These are phyloP conservation scores for Hyperoplus lanceolatus DNA, from an alignment of 2,797 vertebrate species.

Conservation along the genomic window DNA sequence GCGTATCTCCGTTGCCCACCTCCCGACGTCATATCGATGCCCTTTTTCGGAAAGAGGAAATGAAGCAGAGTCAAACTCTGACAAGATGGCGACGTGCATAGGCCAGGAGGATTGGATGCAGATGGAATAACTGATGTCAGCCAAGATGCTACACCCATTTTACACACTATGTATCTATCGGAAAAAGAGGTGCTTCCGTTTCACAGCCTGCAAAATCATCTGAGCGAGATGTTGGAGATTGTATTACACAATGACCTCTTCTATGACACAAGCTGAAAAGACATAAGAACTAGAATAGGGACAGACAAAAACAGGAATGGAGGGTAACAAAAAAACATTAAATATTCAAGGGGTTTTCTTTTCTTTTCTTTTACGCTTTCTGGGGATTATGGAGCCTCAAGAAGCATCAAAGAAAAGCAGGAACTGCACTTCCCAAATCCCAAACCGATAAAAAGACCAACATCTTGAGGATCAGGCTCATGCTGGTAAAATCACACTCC, in stretches of 20 bases:
- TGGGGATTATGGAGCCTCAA: slow-evolving; percentile 2
- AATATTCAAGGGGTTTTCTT: slow-evolving; percentile 3
- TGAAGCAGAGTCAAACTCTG: too few relatives aligned
- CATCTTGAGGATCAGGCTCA: slow-evolving; percentile 38
- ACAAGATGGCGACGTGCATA: too few relatives aligned
- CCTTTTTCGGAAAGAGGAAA: too few relatives aligned
- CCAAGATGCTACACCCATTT: too few relatives aligned
- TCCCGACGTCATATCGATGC: too few relatives aligned
- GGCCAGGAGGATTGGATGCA: too few relatives aligned
- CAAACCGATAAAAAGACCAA: slow-evolving; percentile 33
- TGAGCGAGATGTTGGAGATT: slow-evolving; percentile 1
- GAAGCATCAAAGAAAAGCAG: slow-evolving; percentile 37
- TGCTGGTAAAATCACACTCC: slow-evolving; percentile 31
- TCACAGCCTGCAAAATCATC: too few relatives aligned
- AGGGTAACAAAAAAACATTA: not conserved
- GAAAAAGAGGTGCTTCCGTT: too few relatives aligned
- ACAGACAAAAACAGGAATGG: not conserved
- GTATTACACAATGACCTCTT: not conserved
- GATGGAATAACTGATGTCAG: too few relatives aligned
- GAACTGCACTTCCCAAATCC: slow-evolving; percentile 25
- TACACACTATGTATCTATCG: too few relatives aligned
- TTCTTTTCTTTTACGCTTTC: slow-evolving; percentile 8
- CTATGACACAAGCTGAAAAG: not conserved
- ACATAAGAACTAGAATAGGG: not conserved
- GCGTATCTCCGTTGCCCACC: too few relatives aligned